Base-by-base conservation (phyloP, 1,140 invertebrate species). In the Zophobas morio region DNA sequence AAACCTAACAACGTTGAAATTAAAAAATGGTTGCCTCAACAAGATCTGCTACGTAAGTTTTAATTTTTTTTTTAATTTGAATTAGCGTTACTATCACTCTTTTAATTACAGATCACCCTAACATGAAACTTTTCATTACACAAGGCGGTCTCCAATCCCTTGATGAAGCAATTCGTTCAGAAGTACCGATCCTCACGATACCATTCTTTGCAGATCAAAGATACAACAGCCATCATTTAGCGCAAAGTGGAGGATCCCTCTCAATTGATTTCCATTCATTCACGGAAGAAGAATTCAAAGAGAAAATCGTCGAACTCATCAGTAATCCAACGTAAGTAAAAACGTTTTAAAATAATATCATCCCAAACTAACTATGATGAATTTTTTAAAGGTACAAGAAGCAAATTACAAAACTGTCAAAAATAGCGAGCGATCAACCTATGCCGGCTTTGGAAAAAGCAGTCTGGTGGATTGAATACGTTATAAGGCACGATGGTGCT, bases 11-110 rank as follows among this genome's bases (percentile, higher is more conserved):
- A 94, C 86, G 86, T 95, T 0, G 86, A 90, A 70, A 83, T 92
- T 1, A 86, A 86, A 32, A 89, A 90, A 66, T 94, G 93, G 93
- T 84, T 94, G 4, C 93, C 93, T 0, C 93, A 94, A 81, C 91
- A 90, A 74, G 92, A 93, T 81, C 87, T 94, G 76, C 84, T 93
- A 76, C 88, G 91, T 92, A 84, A 88, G 83, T 81, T 20, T 20
- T 37, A 56, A 56, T 56, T 66, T 42, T 32, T 5, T 1, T 66
- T 0, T 0, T 42, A 20, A 42, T 5, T 33, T 66, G 2, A 4
- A 2, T 2, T 51, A n/a, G 2, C 3, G 3, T 51, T 51, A 20
- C 20, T 51, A 51, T 51, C 20, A 51, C 20, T 51, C 32, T 6
- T 6, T 53, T 34, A 4, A n/a, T 75, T 76, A 66, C 77, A 86